A percentile compares a stretch with the other conserved stretches of the same genome.
Conservation (phyloP, 2,797 vertebrate genomes). For the Acomys russatus region DNA sequence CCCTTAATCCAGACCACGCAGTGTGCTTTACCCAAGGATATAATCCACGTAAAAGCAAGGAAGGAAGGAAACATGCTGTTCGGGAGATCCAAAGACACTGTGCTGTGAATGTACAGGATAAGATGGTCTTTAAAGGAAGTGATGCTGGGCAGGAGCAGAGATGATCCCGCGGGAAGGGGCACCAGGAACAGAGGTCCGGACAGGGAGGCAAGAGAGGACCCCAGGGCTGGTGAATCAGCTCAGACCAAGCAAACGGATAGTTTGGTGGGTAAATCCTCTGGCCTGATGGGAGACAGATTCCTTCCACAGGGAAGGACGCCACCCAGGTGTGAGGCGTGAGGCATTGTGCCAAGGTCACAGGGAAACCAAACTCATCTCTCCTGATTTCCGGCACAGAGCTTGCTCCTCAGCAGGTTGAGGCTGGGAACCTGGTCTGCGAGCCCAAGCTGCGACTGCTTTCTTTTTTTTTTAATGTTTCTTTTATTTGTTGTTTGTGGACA, state of each 20-base stretch:
- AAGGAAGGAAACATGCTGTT: neutral
- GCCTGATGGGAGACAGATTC: neutral
- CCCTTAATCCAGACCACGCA: neutral
- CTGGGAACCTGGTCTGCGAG: neutral
- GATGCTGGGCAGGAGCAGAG: neutral
- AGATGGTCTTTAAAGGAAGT: conserved; percentile 2
- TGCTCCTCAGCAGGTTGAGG: neutral
- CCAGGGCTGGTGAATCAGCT: neutral
- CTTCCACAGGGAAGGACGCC: neutral
- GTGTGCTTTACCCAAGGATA: neutral
- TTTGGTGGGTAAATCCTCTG: fast-evolving
- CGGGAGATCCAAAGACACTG: neutral
- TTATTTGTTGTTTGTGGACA: neutral
- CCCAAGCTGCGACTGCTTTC: neutral
- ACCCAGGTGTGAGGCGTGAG: neutral
- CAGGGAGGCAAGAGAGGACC: neutral
- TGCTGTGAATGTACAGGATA: neutral
- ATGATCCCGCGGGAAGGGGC: neutral
- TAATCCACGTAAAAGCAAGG: neutral
- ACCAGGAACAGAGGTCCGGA: neutral
- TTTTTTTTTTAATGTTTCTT: neutral
- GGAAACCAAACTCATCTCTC: neutral
- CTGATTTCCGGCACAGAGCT: neutral
- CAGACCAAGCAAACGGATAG: neutral
- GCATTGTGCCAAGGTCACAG: neutral